These are phyloP conservation scores for Phalacrocorax aristotelis DNA, from an alignment of 2,113 vertebrate genomes.

Conservation along the genomic window DNA sequence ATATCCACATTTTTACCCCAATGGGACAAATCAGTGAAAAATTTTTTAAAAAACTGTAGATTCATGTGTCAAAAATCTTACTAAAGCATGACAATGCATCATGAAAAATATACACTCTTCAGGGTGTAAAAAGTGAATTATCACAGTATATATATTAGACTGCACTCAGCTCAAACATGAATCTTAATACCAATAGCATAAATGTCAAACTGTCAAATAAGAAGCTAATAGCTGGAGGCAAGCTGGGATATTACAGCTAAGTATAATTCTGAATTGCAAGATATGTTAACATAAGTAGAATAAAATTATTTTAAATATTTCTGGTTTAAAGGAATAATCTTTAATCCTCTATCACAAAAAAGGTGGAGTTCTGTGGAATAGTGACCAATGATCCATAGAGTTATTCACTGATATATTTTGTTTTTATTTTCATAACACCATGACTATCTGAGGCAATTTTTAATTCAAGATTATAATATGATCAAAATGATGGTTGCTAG, in stretches of 20 bases:
- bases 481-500: background rate
- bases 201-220: background rate
- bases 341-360: background rate
- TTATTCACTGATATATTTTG: background rate
- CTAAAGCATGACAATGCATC: background rate
- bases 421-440: background rate
- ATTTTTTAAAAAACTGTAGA: background rate
- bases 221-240: background rate
- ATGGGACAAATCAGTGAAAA: background rate
- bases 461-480: background rate
- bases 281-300: background rate
- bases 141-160: background rate
- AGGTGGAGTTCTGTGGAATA: background rate
- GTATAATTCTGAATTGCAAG: background rate
- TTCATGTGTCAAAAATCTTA: background rate
- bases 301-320: background rate
- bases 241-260: background rate
- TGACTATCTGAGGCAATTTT: background rate
- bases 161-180: background rate
- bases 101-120: background rate
- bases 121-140: background rate
- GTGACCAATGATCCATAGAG: background rate
- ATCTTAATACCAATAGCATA: background rate
- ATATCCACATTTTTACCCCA: background rate
- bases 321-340: background rate